Evolutionary conservation across 1,140 invertebrate genomes (phyloP).

Genomic region (Drosophila repleta): DNA sequence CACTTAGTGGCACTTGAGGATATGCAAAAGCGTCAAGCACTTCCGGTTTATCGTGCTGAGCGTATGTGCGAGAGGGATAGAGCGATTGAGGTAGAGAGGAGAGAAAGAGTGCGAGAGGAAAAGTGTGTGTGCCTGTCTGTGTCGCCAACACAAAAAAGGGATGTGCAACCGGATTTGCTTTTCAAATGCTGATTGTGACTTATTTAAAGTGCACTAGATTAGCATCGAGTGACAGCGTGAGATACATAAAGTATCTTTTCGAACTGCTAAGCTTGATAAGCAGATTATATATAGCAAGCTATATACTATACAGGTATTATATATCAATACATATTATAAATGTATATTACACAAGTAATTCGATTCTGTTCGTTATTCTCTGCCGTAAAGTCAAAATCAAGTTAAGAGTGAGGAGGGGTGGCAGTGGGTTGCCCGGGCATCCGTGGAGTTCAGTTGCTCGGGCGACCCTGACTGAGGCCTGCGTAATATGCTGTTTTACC

Average conservation of each 20-base stretch:
- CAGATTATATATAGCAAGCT: not conserved
- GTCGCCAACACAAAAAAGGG: not conserved
- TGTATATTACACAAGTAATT: no score
- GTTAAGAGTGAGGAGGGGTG: not conserved
- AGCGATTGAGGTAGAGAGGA: no score
- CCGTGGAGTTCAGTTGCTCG: not conserved
- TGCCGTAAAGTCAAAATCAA: no score
- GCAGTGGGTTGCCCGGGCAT: not conserved
- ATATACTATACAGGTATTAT: not conserved
- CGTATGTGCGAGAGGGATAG: conserved; percentile 1
- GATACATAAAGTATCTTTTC: not conserved
- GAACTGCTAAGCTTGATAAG: not conserved
- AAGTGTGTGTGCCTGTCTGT: conserved; percentile 1
- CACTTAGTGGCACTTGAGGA: conserved; percentile 79
- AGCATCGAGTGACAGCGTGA: conserved; percentile 16
- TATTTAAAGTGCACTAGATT: conserved; percentile 46
- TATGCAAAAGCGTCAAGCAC: conserved; percentile 75
- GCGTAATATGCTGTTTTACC: conserved; percentile 38
- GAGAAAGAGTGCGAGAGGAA: not conserved
- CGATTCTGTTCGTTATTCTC: no score
- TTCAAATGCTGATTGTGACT: conserved; percentile 39
- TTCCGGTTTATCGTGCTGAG: conserved; percentile 59
- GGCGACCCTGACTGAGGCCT: conserved; percentile 1
- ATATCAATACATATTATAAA: no score
- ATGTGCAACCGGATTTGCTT: conserved; percentile 21